Evolutionary conservation across 2,113 vertebrate species (phyloP), one percentile per base, ranked within the genome.

Genomic region (Ageneiosus marmoratus): DNA sequence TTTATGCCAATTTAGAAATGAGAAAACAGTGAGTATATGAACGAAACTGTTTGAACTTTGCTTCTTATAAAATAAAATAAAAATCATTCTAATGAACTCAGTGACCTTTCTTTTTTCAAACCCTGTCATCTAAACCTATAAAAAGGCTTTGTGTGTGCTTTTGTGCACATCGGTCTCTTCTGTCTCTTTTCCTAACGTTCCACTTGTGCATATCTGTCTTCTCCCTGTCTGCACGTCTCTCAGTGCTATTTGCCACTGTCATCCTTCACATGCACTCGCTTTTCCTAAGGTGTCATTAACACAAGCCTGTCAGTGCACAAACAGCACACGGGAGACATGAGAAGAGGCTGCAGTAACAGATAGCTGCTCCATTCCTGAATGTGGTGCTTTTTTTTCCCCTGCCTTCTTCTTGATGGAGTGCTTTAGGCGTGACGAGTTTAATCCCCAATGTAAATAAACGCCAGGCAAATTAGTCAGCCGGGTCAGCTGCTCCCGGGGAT

Each of bases 401-500:
- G 65, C 70, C 24, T 41, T 44, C 80, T 75, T 12, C 83, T 84
- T 73, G 50, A 82, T 72, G 44, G 67, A 86, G 85, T 56, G 77
- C 51, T 56, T 73, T 75, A 70, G 58, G 77, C 46, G 4, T 89
- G 86, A 86, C 72, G 51, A 79, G n/a, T 69, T 83, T 86, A 86
- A 88, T 88, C 83, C 83, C 65, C 62, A 80, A 85, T 85, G 89
- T 87, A 89, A 88, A 88, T 86, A 88, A 88, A 88, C 22, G 84
- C 63, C 84, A 84, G 67, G 44, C 70, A 80, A 80, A 86, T 86
- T 83, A 87, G 76, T 5, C 22, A 73, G 50, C 9, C 10, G 12
- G 84, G 84, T 79, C 50, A 79, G 62, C 16, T 16, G 20, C 86
- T 72, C 46, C 83, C 84, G 51, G 81, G 58, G 82, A 81, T 78